Conservation (phyloP, 2,888 invertebrate species). For the Philopedon plagiatum region DNA sequence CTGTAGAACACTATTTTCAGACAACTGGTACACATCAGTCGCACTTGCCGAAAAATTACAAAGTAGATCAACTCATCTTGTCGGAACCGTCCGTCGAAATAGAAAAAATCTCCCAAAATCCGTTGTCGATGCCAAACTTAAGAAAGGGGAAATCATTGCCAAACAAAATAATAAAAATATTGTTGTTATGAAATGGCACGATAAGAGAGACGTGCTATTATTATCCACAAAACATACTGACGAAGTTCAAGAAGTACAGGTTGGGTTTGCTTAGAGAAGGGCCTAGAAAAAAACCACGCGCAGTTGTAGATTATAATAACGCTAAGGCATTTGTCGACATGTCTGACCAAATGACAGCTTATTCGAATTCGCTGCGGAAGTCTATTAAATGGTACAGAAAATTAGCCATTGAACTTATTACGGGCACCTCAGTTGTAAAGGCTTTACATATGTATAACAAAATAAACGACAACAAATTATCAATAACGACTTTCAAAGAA, state of each 20-base stretch:
- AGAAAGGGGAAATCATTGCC: constrained; percentile 37
- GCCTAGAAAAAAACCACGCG: not conserved
- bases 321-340: constrained; percentile 52
- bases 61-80: constrained; percentile 48
- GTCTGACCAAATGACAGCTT: constrained; percentile 47
- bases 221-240: constrained; percentile 38
- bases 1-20: constrained; percentile 33
- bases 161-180: constrained; percentile 37
- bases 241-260: not conserved
- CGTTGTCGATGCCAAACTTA: constrained; percentile 40
- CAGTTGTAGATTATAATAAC: not conserved
- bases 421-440: constrained; percentile 19
- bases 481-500: constrained; percentile 13
- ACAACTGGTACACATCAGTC: constrained; percentile 52
- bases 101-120: constrained; percentile 43
- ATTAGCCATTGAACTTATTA: constrained; percentile 7
- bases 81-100: constrained; percentile 49
- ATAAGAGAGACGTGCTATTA: constrained; percentile 38
- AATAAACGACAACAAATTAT: constrained; percentile 13
- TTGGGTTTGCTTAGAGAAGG: not conserved
- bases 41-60: constrained; percentile 44
- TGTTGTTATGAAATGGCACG: constrained; percentile 36
- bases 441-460: not conserved
- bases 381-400: constrained; percentile 17
- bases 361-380: constrained; percentile 14